Evolutionary conservation across 2,797 vertebrate genomes (phyloP).

Genomic region (Falco rusticolus): DNA sequence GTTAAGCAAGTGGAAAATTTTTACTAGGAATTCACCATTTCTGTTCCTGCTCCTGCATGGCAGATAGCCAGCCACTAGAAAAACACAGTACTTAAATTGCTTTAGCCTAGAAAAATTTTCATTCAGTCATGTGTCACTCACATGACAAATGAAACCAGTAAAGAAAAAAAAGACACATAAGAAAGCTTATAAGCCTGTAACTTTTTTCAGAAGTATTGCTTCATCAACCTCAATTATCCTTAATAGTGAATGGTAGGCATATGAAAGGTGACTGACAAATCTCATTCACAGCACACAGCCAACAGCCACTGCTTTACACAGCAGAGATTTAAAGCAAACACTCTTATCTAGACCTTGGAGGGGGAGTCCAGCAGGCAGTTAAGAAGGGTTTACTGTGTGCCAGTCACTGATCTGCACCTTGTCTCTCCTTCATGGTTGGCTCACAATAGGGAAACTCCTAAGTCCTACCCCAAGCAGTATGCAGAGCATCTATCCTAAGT

Average conservation of each 20-base stretch:
- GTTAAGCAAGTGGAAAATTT: neutral
- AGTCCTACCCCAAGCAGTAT: neutral
- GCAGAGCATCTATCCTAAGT: neutral
- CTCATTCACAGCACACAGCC: neutral
- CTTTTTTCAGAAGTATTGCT: neutral
- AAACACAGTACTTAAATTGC: neutral
- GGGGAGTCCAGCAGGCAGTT: neutral
- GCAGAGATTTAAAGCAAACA: conserved; percentile 20
- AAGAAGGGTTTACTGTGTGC: neutral
- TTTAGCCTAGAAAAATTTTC: neutral
- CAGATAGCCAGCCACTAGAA: neutral
- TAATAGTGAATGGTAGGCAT: neutral
- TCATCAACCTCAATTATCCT: neutral
- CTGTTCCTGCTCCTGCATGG: neutral
- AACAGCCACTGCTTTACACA: neutral
- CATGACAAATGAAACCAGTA: neutral
- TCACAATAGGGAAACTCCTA: neutral
- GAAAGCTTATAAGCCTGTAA: neutral
- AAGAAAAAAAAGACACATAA: neutral
- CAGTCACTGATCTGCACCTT: neutral
- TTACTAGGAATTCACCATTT: neutral
- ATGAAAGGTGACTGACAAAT: neutral
- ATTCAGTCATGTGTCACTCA: conserved; percentile 14
- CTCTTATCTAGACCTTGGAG: conserved; percentile 14
- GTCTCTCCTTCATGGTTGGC: neutral